A percentile compares a stretch with the other conserved stretches of the same genome.
phyloP scores from a whole-genome alignment of 2,888 invertebrate species.

The Ecdyonurus torrentis region DNA sequence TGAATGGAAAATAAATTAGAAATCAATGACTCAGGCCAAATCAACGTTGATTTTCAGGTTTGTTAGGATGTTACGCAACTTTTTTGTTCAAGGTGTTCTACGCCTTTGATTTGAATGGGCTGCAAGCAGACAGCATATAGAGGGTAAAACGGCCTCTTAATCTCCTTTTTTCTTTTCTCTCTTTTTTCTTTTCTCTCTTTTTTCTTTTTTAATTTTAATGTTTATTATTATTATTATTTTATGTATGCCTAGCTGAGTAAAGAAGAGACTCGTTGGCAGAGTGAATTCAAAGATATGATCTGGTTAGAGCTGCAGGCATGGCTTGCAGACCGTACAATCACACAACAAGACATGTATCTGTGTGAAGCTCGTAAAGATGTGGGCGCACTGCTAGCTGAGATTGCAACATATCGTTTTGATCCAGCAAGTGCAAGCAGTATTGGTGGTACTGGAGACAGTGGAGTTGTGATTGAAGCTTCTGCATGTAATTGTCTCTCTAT shows the following conservation, averaged over 20 bases:
- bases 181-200: too few species aligned
- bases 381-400: constrained; percentile 49
- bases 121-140: too few species aligned
- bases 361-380: constrained; percentile 56
- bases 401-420: constrained; percentile 42
- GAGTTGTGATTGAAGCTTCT: constrained; percentile 1
- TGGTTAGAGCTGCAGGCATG: constrained; percentile 83
- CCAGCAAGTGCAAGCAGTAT: not conserved
- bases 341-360: constrained; percentile 62
- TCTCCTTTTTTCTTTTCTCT: too few species aligned
- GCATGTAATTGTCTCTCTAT: constrained; percentile 45
- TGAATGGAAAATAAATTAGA: too few species aligned
- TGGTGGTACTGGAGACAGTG: constrained; percentile 6
- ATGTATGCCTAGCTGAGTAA: constrained; percentile 44
- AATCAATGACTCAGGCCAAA: too few species aligned
- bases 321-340: constrained; percentile 54
- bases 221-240: not conserved
- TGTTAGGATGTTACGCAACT: too few species aligned
- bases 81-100: too few species aligned
- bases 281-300: constrained; percentile 72
- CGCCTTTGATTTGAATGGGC: too few species aligned
- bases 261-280: constrained; percentile 78
- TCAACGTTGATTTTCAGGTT: too few species aligned
- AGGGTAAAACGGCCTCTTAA: too few species aligned
- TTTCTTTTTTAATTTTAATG: too few species aligned